Conservation (phyloP, 2,888 invertebrate genomes). For the Mythimna albipuncta region DNA sequence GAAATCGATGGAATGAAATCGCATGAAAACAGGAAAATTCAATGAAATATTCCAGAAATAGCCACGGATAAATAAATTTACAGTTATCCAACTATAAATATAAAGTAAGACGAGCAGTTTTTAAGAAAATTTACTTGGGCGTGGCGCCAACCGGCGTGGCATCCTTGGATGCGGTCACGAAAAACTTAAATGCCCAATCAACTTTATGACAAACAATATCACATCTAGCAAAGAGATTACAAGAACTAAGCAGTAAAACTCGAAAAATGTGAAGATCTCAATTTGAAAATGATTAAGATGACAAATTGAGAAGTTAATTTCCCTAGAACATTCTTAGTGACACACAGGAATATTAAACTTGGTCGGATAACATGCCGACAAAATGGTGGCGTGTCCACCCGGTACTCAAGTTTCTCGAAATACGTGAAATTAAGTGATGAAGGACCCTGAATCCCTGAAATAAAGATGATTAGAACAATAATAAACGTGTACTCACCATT, state of each 20-base stretch:
- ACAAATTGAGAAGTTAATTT: constrained; percentile 27
- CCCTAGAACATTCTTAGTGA: constrained; percentile 15
- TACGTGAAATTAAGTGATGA: constrained; percentile 36
- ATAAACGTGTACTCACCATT: constrained; percentile 84
- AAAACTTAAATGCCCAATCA: constrained; percentile 15
- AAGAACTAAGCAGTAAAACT: constrained; percentile 53
- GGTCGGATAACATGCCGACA: constrained; percentile 76
- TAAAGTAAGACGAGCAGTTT: background rate
- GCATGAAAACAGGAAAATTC: constrained; percentile 25
- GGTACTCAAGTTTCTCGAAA: constrained; percentile 67
- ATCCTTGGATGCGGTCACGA: constrained; percentile 64
- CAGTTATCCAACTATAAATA: background rate
- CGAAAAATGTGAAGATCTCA: constrained; percentile 45
- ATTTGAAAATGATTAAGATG: constrained; percentile 28
- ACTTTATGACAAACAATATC: constrained; percentile 56
- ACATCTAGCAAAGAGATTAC: constrained; percentile 45
- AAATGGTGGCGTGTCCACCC: constrained; percentile 85
- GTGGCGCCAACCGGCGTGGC: constrained; percentile 62
- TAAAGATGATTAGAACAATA: constrained; percentile 47
- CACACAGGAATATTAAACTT: constrained; percentile 46
- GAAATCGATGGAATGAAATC: background rate
- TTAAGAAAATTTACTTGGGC: constrained; percentile 34
- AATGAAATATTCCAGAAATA: background rate
- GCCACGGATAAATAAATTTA: background rate
- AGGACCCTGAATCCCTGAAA: constrained; percentile 35